Conservation (phyloP, 2,113 vertebrate species). For the Aix galericulata region DNA sequence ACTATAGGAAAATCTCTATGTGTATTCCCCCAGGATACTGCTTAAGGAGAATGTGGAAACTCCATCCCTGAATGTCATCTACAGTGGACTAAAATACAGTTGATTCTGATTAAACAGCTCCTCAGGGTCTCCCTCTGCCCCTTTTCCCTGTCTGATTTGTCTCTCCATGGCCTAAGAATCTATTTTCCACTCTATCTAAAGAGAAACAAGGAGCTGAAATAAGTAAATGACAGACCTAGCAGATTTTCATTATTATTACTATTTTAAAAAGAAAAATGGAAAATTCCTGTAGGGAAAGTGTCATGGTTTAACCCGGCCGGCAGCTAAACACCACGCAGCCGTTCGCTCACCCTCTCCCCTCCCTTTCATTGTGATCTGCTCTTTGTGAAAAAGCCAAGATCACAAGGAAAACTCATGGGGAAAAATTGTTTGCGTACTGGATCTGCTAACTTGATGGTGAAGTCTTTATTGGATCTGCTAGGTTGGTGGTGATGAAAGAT, state of each 20-base stretch:
- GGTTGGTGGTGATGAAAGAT: neutral
- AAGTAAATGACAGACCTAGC: neutral
- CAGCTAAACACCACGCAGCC: too few species aligned
- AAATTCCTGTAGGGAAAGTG: neutral
- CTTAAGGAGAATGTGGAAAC: neutral
- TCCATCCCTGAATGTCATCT: neutral
- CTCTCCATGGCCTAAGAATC: neutral
- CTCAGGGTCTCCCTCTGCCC: neutral
- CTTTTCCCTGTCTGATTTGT: neutral
- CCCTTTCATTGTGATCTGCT: neutral
- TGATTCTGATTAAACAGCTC: neutral
- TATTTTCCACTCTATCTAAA: neutral
- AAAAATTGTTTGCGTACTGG: neutral
- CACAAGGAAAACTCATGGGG: neutral
- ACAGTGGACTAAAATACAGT: neutral
- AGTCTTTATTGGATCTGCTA: neutral
- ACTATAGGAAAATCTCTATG: neutral
- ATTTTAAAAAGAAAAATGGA: neutral
- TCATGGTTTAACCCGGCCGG: too few species aligned
- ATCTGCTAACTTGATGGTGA: neutral
- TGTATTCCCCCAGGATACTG: neutral
- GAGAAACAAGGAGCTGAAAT: neutral
- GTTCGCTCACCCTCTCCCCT: too few species aligned
- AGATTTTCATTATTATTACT: neutral
- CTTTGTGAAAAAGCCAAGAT: neutral